Conservation (phyloP, 1,140 invertebrate species). For the Magallana angulata region DNA sequence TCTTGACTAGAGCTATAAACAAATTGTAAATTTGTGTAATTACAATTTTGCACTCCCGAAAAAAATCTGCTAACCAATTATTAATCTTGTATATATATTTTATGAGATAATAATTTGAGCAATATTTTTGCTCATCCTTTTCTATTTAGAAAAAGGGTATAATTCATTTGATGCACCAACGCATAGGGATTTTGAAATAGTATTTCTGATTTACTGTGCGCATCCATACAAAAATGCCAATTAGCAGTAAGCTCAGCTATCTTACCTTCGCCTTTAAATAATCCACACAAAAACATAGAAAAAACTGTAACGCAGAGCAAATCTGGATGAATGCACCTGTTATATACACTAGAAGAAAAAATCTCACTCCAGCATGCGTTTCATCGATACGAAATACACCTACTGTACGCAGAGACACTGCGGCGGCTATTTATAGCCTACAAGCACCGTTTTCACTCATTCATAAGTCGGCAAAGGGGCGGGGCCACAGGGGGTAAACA, state of each 20-base stretch:
- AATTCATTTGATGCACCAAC: too few relatives aligned
- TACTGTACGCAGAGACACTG: constrained; percentile 12
- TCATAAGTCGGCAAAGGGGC: constrained; percentile 24
- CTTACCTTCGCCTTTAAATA: constrained; percentile 8
- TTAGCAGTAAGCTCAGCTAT: neutral
- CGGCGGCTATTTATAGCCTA: constrained; percentile 28
- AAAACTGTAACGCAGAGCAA: neutral
- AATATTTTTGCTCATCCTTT: too few relatives aligned
- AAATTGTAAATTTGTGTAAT: too few relatives aligned
- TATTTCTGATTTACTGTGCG: too few relatives aligned
- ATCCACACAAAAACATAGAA: neutral
- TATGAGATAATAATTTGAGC: too few relatives aligned
- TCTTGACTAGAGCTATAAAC: too few relatives aligned
- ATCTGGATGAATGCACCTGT: constrained; percentile 10
- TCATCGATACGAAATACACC: constrained; percentile 22
- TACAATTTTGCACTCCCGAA: too few relatives aligned
- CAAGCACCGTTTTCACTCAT: constrained; percentile 22
- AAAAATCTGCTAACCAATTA: too few relatives aligned
- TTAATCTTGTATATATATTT: too few relatives aligned
- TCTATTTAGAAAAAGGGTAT: too few relatives aligned
- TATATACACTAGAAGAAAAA: neutral
- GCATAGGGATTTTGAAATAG: too few relatives aligned
- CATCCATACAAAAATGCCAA: too few relatives aligned
- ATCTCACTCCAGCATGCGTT: constrained; percentile 1
- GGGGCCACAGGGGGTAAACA: constrained; percentile 17